phyloP scores from a whole-genome alignment of 2,888 invertebrate genomes.

The Bimastos eiseni region DNA sequence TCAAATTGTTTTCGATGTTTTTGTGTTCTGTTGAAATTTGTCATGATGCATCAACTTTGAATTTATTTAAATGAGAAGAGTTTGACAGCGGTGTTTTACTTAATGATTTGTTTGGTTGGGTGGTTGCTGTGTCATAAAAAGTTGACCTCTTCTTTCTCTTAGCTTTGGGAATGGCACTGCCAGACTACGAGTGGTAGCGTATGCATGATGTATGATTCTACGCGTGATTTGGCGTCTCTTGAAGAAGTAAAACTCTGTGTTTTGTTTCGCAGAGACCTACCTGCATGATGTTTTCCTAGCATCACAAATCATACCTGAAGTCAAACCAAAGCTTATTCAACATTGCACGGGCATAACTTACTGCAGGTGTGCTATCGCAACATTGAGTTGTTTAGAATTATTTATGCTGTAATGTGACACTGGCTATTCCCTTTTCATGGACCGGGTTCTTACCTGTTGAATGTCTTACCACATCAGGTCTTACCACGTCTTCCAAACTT shows the following conservation, averaged over 20 bases:
- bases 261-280: not conserved
- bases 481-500: no score
- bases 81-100: not conserved
- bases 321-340: not conserved
- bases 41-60: not conserved
- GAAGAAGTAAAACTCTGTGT: not conserved
- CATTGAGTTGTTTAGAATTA: not conserved
- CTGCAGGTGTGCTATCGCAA: not conserved
- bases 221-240: no score
- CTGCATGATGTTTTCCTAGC: not conserved
- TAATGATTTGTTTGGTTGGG: no score
- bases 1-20: not conserved
- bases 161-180: no score
- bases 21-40: not conserved
- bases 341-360: not conserved
- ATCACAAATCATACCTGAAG: no score
- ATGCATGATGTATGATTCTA: no score
- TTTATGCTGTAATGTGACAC: not conserved
- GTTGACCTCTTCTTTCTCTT: no score
- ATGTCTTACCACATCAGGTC: not conserved
- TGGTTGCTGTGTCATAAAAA: no score
- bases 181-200: no score
- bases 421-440: not conserved
- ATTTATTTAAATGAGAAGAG: not conserved
- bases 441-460: not conserved